Evolutionary conservation across 2,797 vertebrate species (phyloP).

Genomic region (Triplophysa bombifrons): DNA sequence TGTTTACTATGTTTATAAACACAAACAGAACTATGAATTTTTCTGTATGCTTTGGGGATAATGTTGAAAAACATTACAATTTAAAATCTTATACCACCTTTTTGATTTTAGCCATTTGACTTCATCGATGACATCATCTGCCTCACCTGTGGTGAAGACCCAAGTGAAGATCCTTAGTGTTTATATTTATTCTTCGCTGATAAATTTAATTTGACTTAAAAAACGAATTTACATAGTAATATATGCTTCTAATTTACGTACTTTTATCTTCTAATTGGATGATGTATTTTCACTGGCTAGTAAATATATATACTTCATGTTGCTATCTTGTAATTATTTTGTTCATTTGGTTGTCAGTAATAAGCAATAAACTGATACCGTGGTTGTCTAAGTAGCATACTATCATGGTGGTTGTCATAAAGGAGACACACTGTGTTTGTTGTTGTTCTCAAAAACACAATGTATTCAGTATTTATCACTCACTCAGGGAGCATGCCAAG

Average conservation of each 20-base stretch:
- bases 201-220: not conserved
- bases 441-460: conserved; percentile 24
- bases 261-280: not conserved
- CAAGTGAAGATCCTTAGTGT: not conserved
- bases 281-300: not conserved
- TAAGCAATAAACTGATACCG: not conserved
- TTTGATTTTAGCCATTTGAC: not conserved
- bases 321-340: not conserved
- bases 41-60: not conserved
- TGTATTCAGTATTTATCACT: conserved; percentile 23
- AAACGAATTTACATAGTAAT: not conserved
- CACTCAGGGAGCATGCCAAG: not conserved
- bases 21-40: not conserved
- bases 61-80: not conserved
- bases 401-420: not conserved
- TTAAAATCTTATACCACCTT: not conserved
- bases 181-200: conserved; percentile 9
- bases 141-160: not conserved
- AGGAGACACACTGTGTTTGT: not conserved
- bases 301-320: not conserved
- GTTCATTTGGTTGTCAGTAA: not conserved
- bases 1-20: not conserved
- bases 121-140: not conserved
- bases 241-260: not conserved
- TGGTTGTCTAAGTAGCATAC: not conserved